Evolutionary conservation across 64 coral and sea anemone genomes (phyloP), one percentile per base, ranked within the genome.

Genomic region (Pachyseris speciosa): DNA sequence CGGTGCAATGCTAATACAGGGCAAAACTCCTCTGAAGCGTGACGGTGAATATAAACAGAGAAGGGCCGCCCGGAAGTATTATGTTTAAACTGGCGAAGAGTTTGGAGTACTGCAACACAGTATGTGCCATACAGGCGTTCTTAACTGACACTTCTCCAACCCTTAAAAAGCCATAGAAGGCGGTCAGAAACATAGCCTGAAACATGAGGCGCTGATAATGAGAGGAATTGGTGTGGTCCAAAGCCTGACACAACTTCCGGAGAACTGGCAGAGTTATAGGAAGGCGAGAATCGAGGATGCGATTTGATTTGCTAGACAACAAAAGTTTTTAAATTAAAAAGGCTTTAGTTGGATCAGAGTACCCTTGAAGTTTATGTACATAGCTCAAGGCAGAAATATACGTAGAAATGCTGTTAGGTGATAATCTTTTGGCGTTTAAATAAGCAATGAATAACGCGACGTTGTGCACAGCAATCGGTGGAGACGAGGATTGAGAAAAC

Each of bases 191-290:
- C 70, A 74, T 74, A 3, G 70, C 70, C n/a, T 25, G 34, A 37
- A 30, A 74, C 24, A 74, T 25, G 19, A 74, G 4, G 3, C 70
- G 70, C 30, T 41, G 38, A 37, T 5, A 74, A 7, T 5, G 5
- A 37, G 70, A 74, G 34, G 70, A 74, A 30, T 37, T 74, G 70
- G 70, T 74, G 36, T 74, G 70, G 2, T 36, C 34, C 8, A 74
- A 41, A 4, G 70, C 70, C 38, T 4, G 6, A 20, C 19, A 25
- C 6, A 74, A 37, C 24, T 41, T 20, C 4, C 36, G 70, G 5
- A 74, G 70, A 25, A 74, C 24, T 22, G 29, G 30, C 17, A 5
- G 70, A 3, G 70, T 74, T 4, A 74, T 74, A 30, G n/a, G 70
- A 19, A 74, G 38, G 3, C 70, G 70, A 4, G 36, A 25, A 74